Evolutionary conservation across 2,113 vertebrate genomes (phyloP), one percentile per base, ranked within the genome.

Genomic region (Centropus bengalensis): DNA sequence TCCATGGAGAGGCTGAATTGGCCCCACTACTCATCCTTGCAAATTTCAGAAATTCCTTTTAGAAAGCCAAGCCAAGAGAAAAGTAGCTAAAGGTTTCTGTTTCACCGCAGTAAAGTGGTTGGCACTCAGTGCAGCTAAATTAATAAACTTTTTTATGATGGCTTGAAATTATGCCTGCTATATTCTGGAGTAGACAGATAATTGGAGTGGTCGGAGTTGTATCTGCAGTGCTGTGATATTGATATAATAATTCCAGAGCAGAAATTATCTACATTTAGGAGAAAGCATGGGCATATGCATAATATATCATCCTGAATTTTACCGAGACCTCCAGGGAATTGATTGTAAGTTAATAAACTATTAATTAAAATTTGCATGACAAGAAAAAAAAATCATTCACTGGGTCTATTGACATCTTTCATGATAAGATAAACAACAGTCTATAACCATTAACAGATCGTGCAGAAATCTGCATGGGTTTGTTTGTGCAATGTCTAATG

Each of bases 71-170:
- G 55, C 26, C 0, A 4, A 40, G 71, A 80, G 66, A 33, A 3
- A 24, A 94, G 44, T 12, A 89, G 20, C 64, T 30, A 4, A 22
- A 38, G 68, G 40, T 85, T 94, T 83, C 27, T 83, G 90, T 83
- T 78, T 85, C 67, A 38, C 76, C 83, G 89, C 89, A 91, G 88
- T 77, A 82, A 92, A 85, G 86, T 32, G 68, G 60, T 32, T 88
- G 82, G 82, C 64, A 52, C 69, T 49, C 64, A 10, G 30, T 42
- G 56, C 56, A 91, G 82, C 85, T 96, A 81, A 96, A 97, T 96
- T 95, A 93, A 95, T 93, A 90, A 94, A 96, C 82, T 91, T 89
- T 86, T 92, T 94, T 78, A 83, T 83, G 86, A 81, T 47, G 60
- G 60, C 40, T 91, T 10, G 14, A 75, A 96, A 93, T 95, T 93